These are phyloP conservation scores for Lagria hirta DNA, from an alignment of 2,888 invertebrate species.

Conservation along the genomic window DNA sequence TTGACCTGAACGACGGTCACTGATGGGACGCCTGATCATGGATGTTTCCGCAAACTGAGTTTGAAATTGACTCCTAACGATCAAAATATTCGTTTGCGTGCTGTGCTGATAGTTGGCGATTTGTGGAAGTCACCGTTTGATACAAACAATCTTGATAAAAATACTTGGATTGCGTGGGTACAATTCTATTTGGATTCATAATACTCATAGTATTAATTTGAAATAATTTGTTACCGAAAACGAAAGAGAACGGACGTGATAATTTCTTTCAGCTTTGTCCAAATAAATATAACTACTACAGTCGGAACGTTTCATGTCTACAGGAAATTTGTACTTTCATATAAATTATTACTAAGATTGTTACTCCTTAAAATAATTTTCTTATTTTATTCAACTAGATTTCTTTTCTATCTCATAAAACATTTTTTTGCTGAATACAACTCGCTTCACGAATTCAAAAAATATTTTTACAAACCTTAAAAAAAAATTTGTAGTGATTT, in stretches of 20 bases:
- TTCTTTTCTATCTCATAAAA: too few relatives aligned
- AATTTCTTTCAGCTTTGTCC: too few relatives aligned
- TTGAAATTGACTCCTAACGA: slow-evolving; percentile 47
- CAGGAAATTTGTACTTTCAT: too few relatives aligned
- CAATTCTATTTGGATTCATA: slow-evolving; percentile 15
- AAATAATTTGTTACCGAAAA: slow-evolving; percentile 25
- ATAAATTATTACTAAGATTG: too few relatives aligned
- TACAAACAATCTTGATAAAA: slow-evolving; percentile 35
- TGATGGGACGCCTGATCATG: slow-evolving; percentile 37
- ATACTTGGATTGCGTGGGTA: slow-evolving; percentile 32
- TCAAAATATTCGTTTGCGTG: slow-evolving; percentile 38
- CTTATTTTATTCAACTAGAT: too few relatives aligned
- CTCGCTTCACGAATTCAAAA: too few relatives aligned
- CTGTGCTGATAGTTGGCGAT: slow-evolving; percentile 29
- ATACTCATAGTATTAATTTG: slow-evolving; percentile 21
- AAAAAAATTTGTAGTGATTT: too few relatives aligned
- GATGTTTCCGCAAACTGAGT: slow-evolving; percentile 45
- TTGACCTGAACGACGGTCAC: slow-evolving; percentile 38
- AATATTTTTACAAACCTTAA: too few relatives aligned
- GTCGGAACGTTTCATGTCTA: too few relatives aligned
- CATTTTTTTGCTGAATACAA: too few relatives aligned
- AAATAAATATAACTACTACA: too few relatives aligned
- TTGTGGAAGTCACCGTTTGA: slow-evolving; percentile 37
- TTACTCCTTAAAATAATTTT: too few relatives aligned
- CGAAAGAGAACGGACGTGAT: slow-evolving; percentile 3